Base-by-base conservation (phyloP, 2,888 invertebrate genomes). In the Tiliacea aurago region DNA sequence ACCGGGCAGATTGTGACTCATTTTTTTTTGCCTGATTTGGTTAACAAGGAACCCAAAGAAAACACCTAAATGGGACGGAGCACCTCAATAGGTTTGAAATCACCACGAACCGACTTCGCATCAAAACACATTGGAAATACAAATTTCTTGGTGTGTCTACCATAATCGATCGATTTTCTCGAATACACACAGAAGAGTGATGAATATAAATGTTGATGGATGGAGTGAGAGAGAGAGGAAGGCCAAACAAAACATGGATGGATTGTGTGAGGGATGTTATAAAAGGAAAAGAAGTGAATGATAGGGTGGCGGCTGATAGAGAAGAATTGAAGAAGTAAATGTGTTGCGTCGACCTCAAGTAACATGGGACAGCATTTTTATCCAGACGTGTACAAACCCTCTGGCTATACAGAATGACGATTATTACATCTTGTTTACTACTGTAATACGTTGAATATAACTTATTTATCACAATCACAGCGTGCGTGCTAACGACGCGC, bases 381-480 rank as follows among this genome's bases (percentile, higher is more conserved):
- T 15, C 49, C 33, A 62, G 45, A 45, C 33, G n/a, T 61, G 47
- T 55, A 33, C 33, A 62, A 49, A 72, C n/a, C 18, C 53, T 77
- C 15, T 2, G 9, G 13, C 33, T 11, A 55, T 66, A 45, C 11
- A 62, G 51, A 43, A 68, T 53, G 43, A 47, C 51, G 68, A 7
- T 28, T 37, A 55, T 37, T 59, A 53, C 33, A 82, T 64, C 61
- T 72, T 79, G 71, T 76, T 80, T 73, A 80, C 78, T 70, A 74
- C 41, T 53, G 28, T 59, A 37, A 69, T 65, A 67, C 59, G n/a
- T 23, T 61, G 41, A 33, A 28, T 75, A 58, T 33, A 62, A 63
- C 55, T 62, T 76, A 78, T 82, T 70, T 76, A 78, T 82, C 62
- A 83, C 69, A 80, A 75, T 82, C 63, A 71, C 51, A 68, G 65